phyloP scores from a whole-genome alignment of 2,113 vertebrate species.

The Carlito syrichta region DNA sequence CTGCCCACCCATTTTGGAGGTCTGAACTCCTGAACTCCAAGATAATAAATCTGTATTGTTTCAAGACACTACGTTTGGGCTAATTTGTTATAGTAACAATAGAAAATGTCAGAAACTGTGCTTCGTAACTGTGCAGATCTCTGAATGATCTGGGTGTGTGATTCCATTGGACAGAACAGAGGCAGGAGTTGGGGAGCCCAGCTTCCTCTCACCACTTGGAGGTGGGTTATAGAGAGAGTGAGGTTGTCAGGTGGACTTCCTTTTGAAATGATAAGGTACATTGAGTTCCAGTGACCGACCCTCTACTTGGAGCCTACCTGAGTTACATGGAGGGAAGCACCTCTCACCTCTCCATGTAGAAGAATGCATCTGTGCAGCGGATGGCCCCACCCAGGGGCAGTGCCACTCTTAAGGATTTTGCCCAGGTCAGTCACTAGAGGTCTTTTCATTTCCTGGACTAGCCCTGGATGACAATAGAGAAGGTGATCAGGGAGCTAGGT shows the following conservation, averaged over 20 bases:
- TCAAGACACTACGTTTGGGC: not conserved
- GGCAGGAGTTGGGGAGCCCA: not conserved
- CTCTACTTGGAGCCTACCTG: too few species aligned
- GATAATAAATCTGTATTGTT: not conserved
- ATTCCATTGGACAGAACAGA: too few species aligned
- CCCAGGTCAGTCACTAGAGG: not conserved
- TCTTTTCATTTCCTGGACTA: not conserved
- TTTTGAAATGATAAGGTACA: not conserved
- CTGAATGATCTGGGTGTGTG: not conserved
- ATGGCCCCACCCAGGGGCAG: not conserved
- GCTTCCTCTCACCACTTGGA: not conserved
- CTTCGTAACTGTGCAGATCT: rapidly evolving
- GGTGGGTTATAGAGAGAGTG: not conserved
- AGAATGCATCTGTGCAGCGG: not conserved
- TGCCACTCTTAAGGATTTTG: not conserved
- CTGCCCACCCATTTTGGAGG: not conserved
- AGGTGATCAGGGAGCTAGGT: not conserved
- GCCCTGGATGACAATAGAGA: not conserved
- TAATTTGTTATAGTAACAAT: not conserved
- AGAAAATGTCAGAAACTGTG: not conserved
- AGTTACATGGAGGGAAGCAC: not conserved
- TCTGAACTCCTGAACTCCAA: not conserved
- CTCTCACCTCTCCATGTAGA: not conserved
- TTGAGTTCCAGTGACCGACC: not conserved
- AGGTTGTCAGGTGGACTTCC: not conserved